Percentiles rank a stretch among this genome's conserved stretches.
Evolutionary conservation across 2,888 invertebrate species (phyloP).

Genomic region (Latrodectus hesperus): DNA sequence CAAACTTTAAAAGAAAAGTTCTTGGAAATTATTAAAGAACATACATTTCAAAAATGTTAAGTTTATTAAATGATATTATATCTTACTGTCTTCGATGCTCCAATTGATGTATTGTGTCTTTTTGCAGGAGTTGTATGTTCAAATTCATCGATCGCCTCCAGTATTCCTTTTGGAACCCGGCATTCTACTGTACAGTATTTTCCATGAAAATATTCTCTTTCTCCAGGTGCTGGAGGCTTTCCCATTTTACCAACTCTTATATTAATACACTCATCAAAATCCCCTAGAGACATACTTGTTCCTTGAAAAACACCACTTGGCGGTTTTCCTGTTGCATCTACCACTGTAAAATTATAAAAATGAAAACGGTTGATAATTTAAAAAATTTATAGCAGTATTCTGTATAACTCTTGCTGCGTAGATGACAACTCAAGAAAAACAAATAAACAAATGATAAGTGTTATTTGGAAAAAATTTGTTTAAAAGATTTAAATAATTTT

Average conservation of each 20-base stretch:
- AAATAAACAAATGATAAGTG: no score
- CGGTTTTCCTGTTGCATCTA: slow-evolving; percentile 61
- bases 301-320: slow-evolving; percentile 65
- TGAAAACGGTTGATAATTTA: no score
- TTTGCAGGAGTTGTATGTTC: slow-evolving; percentile 8
- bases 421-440: no score
- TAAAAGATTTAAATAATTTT: no score
- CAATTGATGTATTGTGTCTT: slow-evolving; percentile 40
- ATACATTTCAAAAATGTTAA: no score
- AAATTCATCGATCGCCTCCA: slow-evolving; percentile 55
- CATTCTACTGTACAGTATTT: slow-evolving; percentile 64
- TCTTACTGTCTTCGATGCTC: slow-evolving; percentile 57
- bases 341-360: slow-evolving; percentile 44
- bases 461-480: no score
- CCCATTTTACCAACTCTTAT: slow-evolving; percentile 38
- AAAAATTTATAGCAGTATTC: no score
- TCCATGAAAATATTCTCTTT: slow-evolving; percentile 57
- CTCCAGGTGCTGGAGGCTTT: slow-evolving; percentile 10
- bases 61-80: no score
- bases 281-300: slow-evolving; percentile 57
- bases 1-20: no score
- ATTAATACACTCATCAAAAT: slow-evolving; percentile 61
- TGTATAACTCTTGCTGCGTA: no score
- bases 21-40: no score
- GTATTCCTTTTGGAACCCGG: slow-evolving; percentile 57